Evolutionary conservation across 1,140 invertebrate genomes (phyloP), one percentile per base, ranked within the genome.

Genomic region (Sitobion miscanthi): DNA sequence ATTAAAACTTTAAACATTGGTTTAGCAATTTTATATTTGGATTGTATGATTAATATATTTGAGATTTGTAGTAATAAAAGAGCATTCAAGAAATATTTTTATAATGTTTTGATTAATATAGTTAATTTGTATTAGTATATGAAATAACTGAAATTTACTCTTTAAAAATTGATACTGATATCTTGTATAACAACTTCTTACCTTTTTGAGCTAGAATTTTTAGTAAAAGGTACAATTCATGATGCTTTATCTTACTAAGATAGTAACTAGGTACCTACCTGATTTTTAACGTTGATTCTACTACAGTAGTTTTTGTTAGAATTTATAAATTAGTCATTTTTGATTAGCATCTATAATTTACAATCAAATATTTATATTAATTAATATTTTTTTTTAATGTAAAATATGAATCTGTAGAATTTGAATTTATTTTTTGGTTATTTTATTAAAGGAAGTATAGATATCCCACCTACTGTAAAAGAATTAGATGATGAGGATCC

Each of bases 361-460:
- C 25, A 62, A 62, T 62, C 57, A 62, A 30, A 62, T 62, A 62
- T 30, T 9, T 62, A 3, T 62, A 62, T 62, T 62, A 0, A 62
- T 62, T 11, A 69, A n/a, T n/a, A n/a, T n/a, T 77, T 77, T n/a
- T n/a, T 77, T n/a, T 77, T n/a, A n/a, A 69, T 69, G 11, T 1
- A 17, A 69, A 69, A 69, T 69, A 69, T 69, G 1, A n/a, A 86
- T n/a, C 20, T 49, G 4, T 5, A 14, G 5, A 87, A 49, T 30
- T 17, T 87, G 38, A 8, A 85, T 30, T 49, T 47, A 7, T 30
- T 47, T 87, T 89, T 38, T 54, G 42, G 38, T 87, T 45, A 17
- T 25, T 35, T 5, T 91, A 35, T 83, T 91, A 83, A 38, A 93
- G 91, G 77, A 85, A 93, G 49, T 42, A 85, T 86, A 86, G 91